Conservation (phyloP, 2,797 vertebrate genomes). For the Coluber constrictor region DNA sequence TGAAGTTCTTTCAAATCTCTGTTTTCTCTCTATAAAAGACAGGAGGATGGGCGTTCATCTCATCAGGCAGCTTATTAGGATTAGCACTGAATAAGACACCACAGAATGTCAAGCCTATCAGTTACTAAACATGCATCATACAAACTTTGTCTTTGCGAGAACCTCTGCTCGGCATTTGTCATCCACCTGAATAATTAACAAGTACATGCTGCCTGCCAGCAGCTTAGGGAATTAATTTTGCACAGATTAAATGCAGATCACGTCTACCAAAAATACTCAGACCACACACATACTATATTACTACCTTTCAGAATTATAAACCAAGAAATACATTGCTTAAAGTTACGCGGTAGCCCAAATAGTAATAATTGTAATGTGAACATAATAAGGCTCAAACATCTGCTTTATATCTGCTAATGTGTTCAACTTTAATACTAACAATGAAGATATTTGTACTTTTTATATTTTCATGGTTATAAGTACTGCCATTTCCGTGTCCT, state of each 20-base stretch:
- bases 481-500: neutral
- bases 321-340: constrained; percentile 45
- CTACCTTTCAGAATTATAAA: constrained; percentile 61
- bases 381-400: constrained; percentile 28
- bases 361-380: constrained; percentile 35
- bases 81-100: constrained; percentile 79
- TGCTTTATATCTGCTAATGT: constrained; percentile 21
- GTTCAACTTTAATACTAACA: constrained; percentile 18
- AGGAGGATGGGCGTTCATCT: constrained; percentile 73
- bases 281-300: constrained; percentile 66
- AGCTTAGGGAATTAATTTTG: constrained; percentile 79
- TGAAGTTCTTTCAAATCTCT: constrained; percentile 74
- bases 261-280: constrained; percentile 70
- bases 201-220: constrained; percentile 82
- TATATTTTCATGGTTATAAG: neutral
- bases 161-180: constrained; percentile 84
- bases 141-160: constrained; percentile 82
- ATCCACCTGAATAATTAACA: constrained; percentile 86
- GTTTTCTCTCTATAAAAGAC: constrained; percentile 71
- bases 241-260: constrained; percentile 76
- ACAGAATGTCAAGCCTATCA: constrained; percentile 80
- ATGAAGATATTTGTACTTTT: constrained; percentile 23
- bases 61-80: constrained; percentile 80
- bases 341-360: constrained; percentile 41
- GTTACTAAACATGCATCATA: constrained; percentile 82